Base-by-base conservation (phyloP, 2,888 invertebrate species). In the Andrena bucephala region DNA sequence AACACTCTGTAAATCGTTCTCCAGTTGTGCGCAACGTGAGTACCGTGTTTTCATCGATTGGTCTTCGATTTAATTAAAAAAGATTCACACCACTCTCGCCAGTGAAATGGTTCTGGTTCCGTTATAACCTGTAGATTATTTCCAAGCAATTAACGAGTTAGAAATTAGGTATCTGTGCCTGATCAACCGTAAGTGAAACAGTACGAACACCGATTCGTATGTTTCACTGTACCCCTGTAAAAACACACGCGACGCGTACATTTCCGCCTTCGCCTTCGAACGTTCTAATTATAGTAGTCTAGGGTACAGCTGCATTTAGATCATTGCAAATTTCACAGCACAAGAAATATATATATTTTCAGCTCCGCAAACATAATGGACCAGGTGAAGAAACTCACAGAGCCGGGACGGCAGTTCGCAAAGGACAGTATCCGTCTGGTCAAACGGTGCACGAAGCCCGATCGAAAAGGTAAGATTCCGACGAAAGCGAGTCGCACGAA, bases 371-470 rank as follows among this genome's bases (percentile, higher is more conserved):
- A 2, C n/a, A 67, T 7, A 54, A 99, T 99, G 99, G 99, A 99
- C 96, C 99, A 99, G 96, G 97, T 99, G 92, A 96, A 97, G 89
- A 98, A 98, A 94, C 97, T 98, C 92, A 96, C 99, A 82, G 99
- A 99, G 94, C 99, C 99, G 92, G 98, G 97, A 87, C 97, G 98
- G 94, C 98, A 98, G 94, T 99, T 99, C 94, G 96, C 99, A 92
- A 99, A 99, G 95, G 99, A 99, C 94, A 99, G 99, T 42, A 96
- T 99, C 92, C 96, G 99, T 95, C 96, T 99, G 93, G 99, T 99
- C 57, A 99, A 99, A 95, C 97, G 99, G 94, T 99, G 99, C 95
- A 99, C 99, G 77, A 99, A 99, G 95, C 99, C 99, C 73, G 99
- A 99, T 94, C 97, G 99, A 93, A 99, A 99, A 97, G 98, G 98